Evolutionary conservation across 2,797 vertebrate genomes (phyloP).

Genomic region (Rhinoraja longicauda): DNA sequence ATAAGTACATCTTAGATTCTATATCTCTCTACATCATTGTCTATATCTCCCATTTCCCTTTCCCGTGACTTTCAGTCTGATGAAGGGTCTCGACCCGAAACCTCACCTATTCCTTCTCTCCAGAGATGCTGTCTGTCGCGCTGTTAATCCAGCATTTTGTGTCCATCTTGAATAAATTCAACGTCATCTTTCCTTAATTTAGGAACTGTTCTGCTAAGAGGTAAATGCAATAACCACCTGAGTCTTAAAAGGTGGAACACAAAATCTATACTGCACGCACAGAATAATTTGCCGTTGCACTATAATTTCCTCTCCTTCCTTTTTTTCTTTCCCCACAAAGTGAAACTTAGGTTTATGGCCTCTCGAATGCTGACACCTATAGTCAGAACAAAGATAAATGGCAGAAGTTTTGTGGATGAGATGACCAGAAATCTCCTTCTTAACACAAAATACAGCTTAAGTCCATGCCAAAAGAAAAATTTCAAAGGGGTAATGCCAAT

Average conservation of each 20-base stretch:
- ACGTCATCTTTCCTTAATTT: not conserved
- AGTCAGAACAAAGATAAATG: slow-evolving; percentile 3
- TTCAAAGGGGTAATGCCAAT: not conserved
- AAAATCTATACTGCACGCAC: not conserved
- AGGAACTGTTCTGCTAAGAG: not conserved
- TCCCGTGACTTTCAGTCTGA: too few relatives aligned
- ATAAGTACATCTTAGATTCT: too few relatives aligned
- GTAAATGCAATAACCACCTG: not conserved
- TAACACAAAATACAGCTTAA: not conserved
- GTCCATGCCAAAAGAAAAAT: not conserved
- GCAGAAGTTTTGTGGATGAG: not conserved
- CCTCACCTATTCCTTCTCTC: too few relatives aligned
- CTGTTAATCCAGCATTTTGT: not conserved
- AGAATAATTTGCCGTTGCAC: not conserved
- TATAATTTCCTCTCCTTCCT: not conserved
- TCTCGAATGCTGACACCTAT: not conserved
- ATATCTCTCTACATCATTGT: too few relatives aligned
- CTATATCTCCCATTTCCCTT: too few relatives aligned
- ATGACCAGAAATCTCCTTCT: not conserved
- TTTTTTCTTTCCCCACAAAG: not conserved
- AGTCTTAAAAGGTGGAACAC: not conserved
- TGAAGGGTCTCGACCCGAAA: too few relatives aligned
- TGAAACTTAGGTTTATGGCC: not conserved
- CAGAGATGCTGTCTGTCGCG: too few relatives aligned
- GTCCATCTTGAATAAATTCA: not conserved